Evolutionary conservation across 2,113 vertebrate species (phyloP).

Genomic region (Stercorarius parasiticus): DNA sequence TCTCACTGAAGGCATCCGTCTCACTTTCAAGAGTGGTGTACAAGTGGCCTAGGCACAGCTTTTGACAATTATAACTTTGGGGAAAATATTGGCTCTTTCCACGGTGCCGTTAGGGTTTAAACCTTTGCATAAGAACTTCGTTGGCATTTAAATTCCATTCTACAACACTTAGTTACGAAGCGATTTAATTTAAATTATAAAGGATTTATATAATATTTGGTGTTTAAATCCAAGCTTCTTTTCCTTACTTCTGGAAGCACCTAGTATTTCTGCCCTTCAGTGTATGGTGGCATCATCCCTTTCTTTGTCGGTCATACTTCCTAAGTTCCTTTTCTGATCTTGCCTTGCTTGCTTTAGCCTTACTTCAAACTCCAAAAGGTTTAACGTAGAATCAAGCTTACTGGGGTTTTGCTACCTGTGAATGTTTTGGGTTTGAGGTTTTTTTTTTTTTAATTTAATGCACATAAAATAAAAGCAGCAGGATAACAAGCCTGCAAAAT

Average conservation of each 20-base stretch:
- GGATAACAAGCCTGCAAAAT: not conserved
- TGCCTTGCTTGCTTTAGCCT: not conserved
- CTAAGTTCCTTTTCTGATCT: not conserved
- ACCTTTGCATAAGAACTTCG: not conserved
- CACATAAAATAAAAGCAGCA: not conserved
- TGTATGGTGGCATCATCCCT: not conserved
- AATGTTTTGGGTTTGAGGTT: not conserved
- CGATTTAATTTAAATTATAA: not conserved
- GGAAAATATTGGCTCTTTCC: not conserved
- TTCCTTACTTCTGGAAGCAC: not conserved
- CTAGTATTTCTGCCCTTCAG: not conserved
- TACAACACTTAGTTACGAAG: not conserved
- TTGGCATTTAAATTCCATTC: not conserved
- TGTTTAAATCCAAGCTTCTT: not conserved
- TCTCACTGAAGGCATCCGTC: not conserved
- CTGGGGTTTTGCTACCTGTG: not conserved
- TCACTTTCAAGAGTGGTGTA: not conserved
- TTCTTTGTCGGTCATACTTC: not conserved
- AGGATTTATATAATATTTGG: not conserved
- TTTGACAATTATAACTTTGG: not conserved
- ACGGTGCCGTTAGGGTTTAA: not conserved
- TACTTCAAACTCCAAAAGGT: not conserved
- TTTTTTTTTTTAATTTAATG: not conserved
- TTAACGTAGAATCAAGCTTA: not conserved
- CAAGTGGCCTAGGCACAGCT: not conserved